Conservation (phyloP, 2,113 vertebrate species). For the Zapus hudsonius region DNA sequence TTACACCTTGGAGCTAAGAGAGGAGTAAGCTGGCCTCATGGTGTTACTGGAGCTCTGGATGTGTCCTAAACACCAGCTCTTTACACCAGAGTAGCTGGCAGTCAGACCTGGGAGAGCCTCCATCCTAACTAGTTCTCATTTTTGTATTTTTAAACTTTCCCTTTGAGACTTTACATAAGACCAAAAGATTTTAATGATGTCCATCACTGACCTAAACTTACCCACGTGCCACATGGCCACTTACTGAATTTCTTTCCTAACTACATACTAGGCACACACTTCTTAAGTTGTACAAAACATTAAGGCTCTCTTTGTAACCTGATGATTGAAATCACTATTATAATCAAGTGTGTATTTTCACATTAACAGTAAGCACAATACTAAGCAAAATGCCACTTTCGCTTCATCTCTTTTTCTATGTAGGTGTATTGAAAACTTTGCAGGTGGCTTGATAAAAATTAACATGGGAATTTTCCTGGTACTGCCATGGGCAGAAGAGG, state of each 20-base stretch:
- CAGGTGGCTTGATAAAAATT: not conserved
- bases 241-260: not conserved
- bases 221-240: not conserved
- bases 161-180: not conserved
- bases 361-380: not conserved
- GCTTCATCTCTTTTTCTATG: not conserved
- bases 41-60: constrained; percentile 23
- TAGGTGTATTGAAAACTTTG: not conserved
- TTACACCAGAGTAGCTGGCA: not conserved
- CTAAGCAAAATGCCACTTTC: not conserved
- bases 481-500: not conserved
- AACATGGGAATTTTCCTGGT: not conserved
- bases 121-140: not conserved
- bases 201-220: not conserved
- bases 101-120: not conserved
- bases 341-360: not conserved
- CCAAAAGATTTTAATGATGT: not conserved
- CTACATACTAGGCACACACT: not conserved
- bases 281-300: not conserved
- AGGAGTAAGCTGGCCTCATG: not conserved
- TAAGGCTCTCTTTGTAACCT: not conserved
- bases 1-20: not conserved
- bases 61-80: fast-evolving
- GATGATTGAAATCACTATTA: not conserved
- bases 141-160: not conserved